Base-by-base conservation (phyloP, 2,888 invertebrate species). In the Ypsolopha sequella region DNA sequence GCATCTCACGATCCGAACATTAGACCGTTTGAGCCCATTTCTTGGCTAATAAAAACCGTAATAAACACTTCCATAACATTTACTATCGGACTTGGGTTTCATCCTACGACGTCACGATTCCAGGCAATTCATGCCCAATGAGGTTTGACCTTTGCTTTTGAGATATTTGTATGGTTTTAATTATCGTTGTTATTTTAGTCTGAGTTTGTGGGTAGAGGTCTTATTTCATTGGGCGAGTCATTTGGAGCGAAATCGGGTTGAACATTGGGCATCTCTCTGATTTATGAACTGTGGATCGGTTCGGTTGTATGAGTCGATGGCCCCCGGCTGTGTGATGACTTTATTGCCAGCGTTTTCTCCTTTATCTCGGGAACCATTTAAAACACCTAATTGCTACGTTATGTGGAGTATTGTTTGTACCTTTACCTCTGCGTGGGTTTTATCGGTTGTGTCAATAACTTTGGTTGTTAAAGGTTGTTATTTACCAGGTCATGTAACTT, bases 271-370 rank as follows among this genome's bases (percentile, higher is more conserved):
- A 47, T 47, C 36, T 47, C 13, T 47, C 36, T 47, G 47, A 47
- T 47, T 47, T 47, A 47, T 11, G 47, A 36, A 36, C 36, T 13
- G 47, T 36, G 6, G 24, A 4, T 24, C 4, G 24, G 24, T 24
- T 24, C 4, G 24, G 24, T 24, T 24, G 24, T 24, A 24, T 24
- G 24, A 24, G 24, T 24, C 10, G 36, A 53, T 50, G 52, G 57
- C 57, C 54, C 50, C 50, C 49, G 56, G 51, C 56, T 48, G 48
- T 47, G 34, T 52, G 58, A 57, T 61, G 62, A 61, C 64, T 64
- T 60, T 63, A 65, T 65, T 59, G 61, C 59, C 53, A 48, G 55
- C 56, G 24, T 39, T 48, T 48, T 48, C 48, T 7, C 48, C 41
- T 39, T 39, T 39, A 48, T 48, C 48, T 48, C n/a, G 8, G 11